Conservation (phyloP, 2,113 vertebrate genomes). For the Gasterosteus nipponicus region DNA sequence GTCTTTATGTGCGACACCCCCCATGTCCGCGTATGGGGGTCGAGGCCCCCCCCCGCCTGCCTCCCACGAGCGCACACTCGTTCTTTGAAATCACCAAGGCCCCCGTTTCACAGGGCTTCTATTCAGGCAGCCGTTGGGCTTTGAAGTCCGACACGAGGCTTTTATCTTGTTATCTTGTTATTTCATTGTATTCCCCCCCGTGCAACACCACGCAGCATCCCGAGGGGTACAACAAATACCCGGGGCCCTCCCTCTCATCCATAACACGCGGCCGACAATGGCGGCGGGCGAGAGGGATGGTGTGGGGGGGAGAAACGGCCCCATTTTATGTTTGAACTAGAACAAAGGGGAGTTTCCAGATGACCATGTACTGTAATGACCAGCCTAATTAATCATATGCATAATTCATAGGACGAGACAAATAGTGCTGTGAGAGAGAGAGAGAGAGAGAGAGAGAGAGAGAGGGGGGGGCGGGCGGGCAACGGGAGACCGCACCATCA, state of each 20-base stretch:
- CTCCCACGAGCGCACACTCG: conserved; percentile 11
- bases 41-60: neutral
- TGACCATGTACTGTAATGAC: conserved; percentile 62
- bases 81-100: conserved; percentile 49
- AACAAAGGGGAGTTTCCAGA: conserved; percentile 58
- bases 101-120: conserved; percentile 37
- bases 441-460: conserved; percentile 6
- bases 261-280: conserved; percentile 54
- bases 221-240: conserved; percentile 62
- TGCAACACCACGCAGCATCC: conserved; percentile 51
- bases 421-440: conserved; percentile 39
- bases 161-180: conserved; percentile 79
- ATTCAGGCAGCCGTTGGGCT: conserved; percentile 54
- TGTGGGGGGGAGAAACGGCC: neutral
- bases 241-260: conserved; percentile 60
- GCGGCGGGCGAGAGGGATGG: conserved; percentile 1
- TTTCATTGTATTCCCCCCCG: conserved; percentile 67
- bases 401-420: conserved; percentile 70
- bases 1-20: conserved; percentile 13
- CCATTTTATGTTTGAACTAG: conserved; percentile 62
- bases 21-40: neutral
- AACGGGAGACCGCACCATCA: conserved; percentile 44
- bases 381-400: conserved; percentile 72
- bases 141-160: conserved; percentile 71
- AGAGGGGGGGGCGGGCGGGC: conserved; percentile 19